A percentile compares a stretch with the other conserved stretches of the same genome.
These are phyloP conservation scores for Hydriomena furcata DNA, from an alignment of 2,888 invertebrate species.

Conservation along the genomic window DNA sequence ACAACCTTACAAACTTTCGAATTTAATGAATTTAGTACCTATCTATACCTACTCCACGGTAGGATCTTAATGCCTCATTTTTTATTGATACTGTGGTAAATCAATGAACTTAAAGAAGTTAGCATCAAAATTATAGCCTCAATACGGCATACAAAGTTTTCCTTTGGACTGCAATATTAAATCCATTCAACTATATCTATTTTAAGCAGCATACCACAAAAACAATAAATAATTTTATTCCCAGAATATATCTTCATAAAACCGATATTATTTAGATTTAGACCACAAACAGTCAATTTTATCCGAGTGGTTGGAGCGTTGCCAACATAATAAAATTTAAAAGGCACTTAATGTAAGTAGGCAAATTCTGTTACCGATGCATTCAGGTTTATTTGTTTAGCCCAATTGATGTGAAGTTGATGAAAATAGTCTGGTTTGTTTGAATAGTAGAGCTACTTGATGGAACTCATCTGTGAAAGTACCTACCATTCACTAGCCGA, in stretches of 20 bases:
- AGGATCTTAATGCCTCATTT: too few relatives aligned
- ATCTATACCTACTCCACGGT: too few relatives aligned
- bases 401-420: constrained; percentile 25
- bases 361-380: constrained; percentile 29
- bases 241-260: constrained; percentile 34
- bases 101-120: too few relatives aligned
- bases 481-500: too few relatives aligned
- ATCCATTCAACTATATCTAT: constrained; percentile 7
- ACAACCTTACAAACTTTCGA: too few relatives aligned
- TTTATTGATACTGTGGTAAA: too few relatives aligned
- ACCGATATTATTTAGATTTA: constrained; percentile 34
- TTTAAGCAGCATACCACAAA: constrained; percentile 12
- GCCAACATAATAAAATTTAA: constrained; percentile 43
- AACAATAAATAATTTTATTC: constrained; percentile 30
- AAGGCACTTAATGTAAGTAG: constrained; percentile 38
- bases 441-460: background rate
- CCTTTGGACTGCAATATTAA: background rate
- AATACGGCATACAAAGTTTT: too few relatives aligned
- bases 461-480: too few relatives aligned
- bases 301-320: constrained; percentile 41
- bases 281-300: constrained; percentile 40
- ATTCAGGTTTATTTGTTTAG: constrained; percentile 36
- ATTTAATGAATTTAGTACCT: too few relatives aligned
- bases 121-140: too few relatives aligned
- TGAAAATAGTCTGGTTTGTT: constrained; percentile 12